Evolutionary conservation across 2,113 vertebrate species (phyloP).

Genomic region (Sylvia atricapilla): DNA sequence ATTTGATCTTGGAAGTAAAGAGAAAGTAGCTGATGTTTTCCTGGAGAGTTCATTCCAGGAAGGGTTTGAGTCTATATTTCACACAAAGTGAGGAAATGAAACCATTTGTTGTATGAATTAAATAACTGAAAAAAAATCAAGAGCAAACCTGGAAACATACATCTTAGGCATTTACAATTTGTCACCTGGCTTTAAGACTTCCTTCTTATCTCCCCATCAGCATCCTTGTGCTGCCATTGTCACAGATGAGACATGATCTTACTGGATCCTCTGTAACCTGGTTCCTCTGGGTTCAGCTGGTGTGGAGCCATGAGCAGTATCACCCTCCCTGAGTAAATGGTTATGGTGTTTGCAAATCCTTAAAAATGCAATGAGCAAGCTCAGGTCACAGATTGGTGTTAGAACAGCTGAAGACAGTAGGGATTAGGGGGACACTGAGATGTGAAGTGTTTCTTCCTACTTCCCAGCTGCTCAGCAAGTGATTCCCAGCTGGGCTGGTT

Average conservation of each 20-base stretch:
- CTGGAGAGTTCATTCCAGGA: neutral
- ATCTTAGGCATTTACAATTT: neutral
- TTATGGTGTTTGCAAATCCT: neutral
- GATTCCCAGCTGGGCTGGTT: neutral
- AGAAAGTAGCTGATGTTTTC: neutral
- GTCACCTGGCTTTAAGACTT: neutral
- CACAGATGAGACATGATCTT: neutral
- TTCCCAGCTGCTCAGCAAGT: neutral
- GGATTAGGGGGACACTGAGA: neutral
- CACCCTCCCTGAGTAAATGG: neutral
- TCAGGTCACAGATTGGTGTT: neutral
- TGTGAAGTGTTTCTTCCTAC: neutral
- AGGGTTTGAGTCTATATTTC: neutral
- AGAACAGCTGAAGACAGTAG: neutral
- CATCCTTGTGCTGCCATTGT: neutral
- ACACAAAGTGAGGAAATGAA: neutral
- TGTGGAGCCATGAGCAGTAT: neutral
- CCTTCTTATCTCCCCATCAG: neutral
- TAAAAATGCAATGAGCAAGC: neutral
- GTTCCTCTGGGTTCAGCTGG: neutral
- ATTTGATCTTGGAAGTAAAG: neutral
- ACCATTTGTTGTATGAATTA: neutral
- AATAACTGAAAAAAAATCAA: neutral
- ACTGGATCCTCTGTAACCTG: fast-evolving
- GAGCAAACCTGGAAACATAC: neutral